A percentile compares a stretch with the other conserved stretches of the same genome.
phyloP scores from a whole-genome alignment of 2,113 vertebrate genomes.

The Benitochromis conjunctus region DNA sequence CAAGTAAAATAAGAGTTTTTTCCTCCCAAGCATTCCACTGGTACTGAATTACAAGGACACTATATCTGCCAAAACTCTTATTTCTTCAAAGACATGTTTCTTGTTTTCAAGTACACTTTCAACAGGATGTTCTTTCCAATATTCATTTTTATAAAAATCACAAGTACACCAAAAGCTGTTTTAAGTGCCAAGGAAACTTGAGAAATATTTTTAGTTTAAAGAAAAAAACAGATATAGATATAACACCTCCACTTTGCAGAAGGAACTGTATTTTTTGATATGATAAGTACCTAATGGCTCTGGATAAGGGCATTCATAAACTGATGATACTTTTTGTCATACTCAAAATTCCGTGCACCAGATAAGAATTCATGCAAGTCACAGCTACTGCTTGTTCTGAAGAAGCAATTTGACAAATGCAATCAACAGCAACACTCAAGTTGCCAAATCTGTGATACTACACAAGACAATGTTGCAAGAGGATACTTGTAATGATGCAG shows the following conservation, averaged over 20 bases:
- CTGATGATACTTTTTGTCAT: not conserved
- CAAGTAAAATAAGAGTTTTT: not conserved
- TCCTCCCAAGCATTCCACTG: not conserved
- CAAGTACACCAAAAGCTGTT: not conserved
- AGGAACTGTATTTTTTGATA: not conserved
- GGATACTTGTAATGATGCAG: not conserved
- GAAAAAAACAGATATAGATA: not conserved
- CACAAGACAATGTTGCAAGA: not conserved
- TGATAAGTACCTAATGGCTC: not conserved
- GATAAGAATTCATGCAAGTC: not conserved
- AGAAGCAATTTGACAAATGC: not conserved
- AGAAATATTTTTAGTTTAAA: not conserved
- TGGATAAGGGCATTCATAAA: not conserved
- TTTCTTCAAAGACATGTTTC: not conserved
- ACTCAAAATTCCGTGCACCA: not conserved
- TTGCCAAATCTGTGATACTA: not conserved
- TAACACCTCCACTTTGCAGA: not conserved
- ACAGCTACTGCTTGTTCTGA: not conserved
- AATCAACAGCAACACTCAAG: not conserved
- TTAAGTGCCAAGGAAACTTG: not conserved
- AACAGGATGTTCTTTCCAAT: not conserved
- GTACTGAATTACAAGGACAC: not conserved
- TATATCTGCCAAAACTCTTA: not conserved
- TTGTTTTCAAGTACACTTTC: not conserved
- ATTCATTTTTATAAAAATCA: not conserved